Evolutionary conservation across 2,113 vertebrate species (phyloP).

Genomic region (Eulemur macaco): DNA sequence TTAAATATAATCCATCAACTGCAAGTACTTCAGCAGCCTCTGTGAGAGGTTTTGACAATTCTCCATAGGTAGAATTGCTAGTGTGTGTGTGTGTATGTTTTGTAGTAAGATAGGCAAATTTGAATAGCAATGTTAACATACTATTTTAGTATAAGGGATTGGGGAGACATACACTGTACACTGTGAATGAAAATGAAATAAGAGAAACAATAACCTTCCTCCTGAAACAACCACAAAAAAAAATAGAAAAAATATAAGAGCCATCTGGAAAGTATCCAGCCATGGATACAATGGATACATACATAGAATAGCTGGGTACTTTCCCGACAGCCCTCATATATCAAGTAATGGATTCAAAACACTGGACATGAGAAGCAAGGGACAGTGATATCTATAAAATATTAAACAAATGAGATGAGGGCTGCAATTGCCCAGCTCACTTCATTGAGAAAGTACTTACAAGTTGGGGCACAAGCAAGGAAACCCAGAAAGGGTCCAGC

Average conservation of each 20-base stretch:
- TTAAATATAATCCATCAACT: background rate
- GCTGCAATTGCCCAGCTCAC: fast-evolving
- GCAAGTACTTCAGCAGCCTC: background rate
- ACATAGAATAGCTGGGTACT: too few species aligned
- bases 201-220: background rate
- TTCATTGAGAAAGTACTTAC: background rate
- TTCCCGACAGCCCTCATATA: too few species aligned
- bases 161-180: background rate
- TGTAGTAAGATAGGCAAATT: background rate
- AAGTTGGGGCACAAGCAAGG: fast-evolving
- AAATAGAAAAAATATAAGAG: background rate
- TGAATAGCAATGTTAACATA: background rate
- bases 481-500: background rate
- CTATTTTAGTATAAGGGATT: background rate
- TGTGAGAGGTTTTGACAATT: background rate
- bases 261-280: too few species aligned
- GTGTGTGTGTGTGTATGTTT: fast-evolving
- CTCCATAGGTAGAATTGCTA: background rate
- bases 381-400: too few species aligned
- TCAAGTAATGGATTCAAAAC: background rate
- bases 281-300: too few species aligned
- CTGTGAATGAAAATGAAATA: background rate
- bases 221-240: background rate
- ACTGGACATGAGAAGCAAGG: background rate
- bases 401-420: background rate